phyloP scores from a whole-genome alignment of 2,888 invertebrate species.

The Caprella mutica region DNA sequence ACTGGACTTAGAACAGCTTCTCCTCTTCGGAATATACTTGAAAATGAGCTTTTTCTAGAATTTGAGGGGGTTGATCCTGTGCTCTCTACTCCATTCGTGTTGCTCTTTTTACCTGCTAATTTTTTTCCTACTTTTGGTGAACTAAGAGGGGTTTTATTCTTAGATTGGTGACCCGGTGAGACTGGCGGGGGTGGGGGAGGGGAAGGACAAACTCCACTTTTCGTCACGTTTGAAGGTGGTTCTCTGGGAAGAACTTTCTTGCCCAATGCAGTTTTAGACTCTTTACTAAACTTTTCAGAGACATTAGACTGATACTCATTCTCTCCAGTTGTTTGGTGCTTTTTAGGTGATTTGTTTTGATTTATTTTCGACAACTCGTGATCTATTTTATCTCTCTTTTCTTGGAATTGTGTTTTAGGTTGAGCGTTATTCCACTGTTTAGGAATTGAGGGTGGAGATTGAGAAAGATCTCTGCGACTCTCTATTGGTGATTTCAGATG shows the following conservation, averaged over 20 bases:
- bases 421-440: slow-evolving; percentile 6
- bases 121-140: slow-evolving; percentile 20
- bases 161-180: background rate
- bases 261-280: slow-evolving; percentile 24
- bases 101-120: slow-evolving; percentile 17
- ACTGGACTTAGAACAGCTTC: slow-evolving; percentile 48
- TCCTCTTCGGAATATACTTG: slow-evolving; percentile 60
- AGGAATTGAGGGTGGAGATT: background rate
- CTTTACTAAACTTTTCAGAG: background rate
- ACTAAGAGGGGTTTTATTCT: slow-evolving; percentile 19
- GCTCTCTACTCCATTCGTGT: slow-evolving; percentile 16
- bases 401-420: slow-evolving; percentile 8
- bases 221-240: slow-evolving; percentile 25
- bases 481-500: slow-evolving; percentile 28
- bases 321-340: background rate
- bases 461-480: background rate
- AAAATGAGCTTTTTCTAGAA: slow-evolving; percentile 65
- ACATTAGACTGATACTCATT: background rate
- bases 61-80: slow-evolving; percentile 44
- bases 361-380: slow-evolving; percentile 6
- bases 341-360: background rate
- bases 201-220: slow-evolving; percentile 15
- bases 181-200: slow-evolving; percentile 9
- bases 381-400: slow-evolving; percentile 12
- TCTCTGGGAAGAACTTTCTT: slow-evolving; percentile 31